Evolutionary conservation across 2,888 invertebrate genomes (phyloP), one percentile per base, ranked within the genome.

Genomic region (Acholoe squamosa): DNA sequence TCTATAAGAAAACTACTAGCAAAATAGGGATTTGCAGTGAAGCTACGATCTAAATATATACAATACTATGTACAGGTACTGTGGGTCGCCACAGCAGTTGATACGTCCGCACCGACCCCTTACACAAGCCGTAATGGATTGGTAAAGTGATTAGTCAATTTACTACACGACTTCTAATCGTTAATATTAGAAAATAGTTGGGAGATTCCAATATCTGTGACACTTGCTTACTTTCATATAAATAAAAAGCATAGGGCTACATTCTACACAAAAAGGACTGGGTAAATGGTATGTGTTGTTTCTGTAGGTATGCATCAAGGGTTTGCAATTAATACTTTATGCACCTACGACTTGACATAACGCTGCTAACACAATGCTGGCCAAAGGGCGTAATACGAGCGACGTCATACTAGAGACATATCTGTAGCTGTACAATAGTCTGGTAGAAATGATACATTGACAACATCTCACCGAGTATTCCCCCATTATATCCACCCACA

Each of bases 1-100:
- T 34, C 80, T 80, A 80, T 80, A 34, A 80, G 80, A 80, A 80
- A 80, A 80, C 80, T 80, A 80, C 80, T 80, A 80, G 80, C 80
- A 80, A 80, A 80, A 80, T 80, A 80, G 33, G 80, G 80, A 80
- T 80, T 80, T 43, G 80, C 80, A 43, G 80, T 80, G 80, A 80
- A 33, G 80, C 80, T 80, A 80, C 80, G 25, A 19, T 33, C 80
- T 34, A 34, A 80, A 80, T 80, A 80, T 80, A 80, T 80, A 80
- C 80, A 80, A 80, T 80, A 80, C 34, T 80, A 80, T 80, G 80
- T 80, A 80, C 80, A 80, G 1, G 80, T 80, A 0, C 80, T 10
- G 34, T 10, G 34, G 80, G 80, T 34, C 34, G 12, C 80, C 33
- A 34, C 14, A 1, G 80, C 80, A 80, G 33, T 43, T n/a, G 80